phyloP scores from a whole-genome alignment of 2,113 vertebrate genomes.

The Galemys pyrenaicus region DNA sequence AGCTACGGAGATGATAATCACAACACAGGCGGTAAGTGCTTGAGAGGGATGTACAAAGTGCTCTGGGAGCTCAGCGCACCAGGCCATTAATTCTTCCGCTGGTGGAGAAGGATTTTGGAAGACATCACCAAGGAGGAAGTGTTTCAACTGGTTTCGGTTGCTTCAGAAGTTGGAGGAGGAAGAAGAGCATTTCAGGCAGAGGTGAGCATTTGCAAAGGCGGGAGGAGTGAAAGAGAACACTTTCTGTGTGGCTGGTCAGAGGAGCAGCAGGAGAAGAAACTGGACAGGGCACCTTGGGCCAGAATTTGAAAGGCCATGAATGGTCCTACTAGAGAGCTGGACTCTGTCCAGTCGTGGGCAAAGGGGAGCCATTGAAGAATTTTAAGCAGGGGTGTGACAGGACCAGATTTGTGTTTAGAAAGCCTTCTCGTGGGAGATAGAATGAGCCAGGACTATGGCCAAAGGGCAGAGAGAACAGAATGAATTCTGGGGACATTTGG shows the following conservation, averaged over 20 bases:
- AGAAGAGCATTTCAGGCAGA: background rate
- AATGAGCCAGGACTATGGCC: slow-evolving; percentile 53
- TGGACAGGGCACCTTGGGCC: slow-evolving; percentile 42
- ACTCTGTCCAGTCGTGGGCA: slow-evolving; percentile 66
- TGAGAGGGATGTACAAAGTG: slow-evolving; percentile 66
- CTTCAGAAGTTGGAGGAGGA: background rate
- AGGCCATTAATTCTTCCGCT: slow-evolving; percentile 54
- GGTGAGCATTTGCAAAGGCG: background rate
- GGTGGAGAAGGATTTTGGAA: slow-evolving; percentile 61
- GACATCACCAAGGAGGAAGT: background rate
- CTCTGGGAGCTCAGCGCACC: slow-evolving; percentile 67
- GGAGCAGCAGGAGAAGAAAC: background rate
- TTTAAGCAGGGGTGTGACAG: slow-evolving; percentile 76
- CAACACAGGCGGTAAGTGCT: slow-evolving; percentile 67
- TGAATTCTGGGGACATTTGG: slow-evolving; percentile 41
- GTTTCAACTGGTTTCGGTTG: background rate
- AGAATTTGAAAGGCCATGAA: slow-evolving; percentile 66
- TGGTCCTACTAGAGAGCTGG: slow-evolving; percentile 70
- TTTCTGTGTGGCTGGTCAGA: background rate
- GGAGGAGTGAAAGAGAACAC: background rate
- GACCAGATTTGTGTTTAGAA: slow-evolving; percentile 67
- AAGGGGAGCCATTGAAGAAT: slow-evolving; percentile 77
- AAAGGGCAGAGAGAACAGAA: slow-evolving; percentile 46
- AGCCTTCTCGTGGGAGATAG: slow-evolving; percentile 20
- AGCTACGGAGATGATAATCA: slow-evolving; percentile 56